Evolutionary conservation across 2,888 invertebrate genomes (phyloP).

Genomic region (Torymus auratus): DNA sequence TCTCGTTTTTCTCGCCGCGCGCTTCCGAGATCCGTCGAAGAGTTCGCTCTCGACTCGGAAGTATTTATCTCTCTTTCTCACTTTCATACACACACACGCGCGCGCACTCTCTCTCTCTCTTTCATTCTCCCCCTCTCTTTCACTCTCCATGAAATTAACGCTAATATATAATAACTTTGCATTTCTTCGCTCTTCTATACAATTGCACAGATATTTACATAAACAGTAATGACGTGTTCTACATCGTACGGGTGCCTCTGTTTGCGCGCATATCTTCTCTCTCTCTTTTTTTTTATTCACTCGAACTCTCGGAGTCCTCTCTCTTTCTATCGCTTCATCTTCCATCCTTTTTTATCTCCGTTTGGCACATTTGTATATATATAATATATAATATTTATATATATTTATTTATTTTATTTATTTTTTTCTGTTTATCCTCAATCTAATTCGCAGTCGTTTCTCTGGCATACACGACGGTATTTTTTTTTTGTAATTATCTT

Average conservation of each 20-base stretch:
- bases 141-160: constrained; percentile 34
- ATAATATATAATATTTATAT: constrained; percentile 26
- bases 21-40: constrained; percentile 13
- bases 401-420: constrained; percentile 50
- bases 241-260: constrained; percentile 65
- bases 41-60: constrained; percentile 45
- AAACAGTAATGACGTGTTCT: constrained; percentile 72
- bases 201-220: constrained; percentile 77
- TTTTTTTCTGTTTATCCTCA: constrained; percentile 26
- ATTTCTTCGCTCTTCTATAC: constrained; percentile 70
- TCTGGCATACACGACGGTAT: constrained; percentile 54
- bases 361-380: constrained; percentile 70
- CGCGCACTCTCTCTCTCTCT: neutral
- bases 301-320: constrained; percentile 61
- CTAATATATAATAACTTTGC: constrained; percentile 61
- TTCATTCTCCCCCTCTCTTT: neutral
- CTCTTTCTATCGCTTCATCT: too few relatives aligned
- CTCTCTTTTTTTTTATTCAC: too few relatives aligned
- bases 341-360: constrained; percentile 32
- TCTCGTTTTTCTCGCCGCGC: constrained; percentile 4
- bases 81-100: too few relatives aligned
- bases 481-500: neutral
- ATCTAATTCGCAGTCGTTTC: constrained; percentile 55
- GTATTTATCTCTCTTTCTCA: neutral
- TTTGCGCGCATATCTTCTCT: constrained; percentile 67